phyloP scores from a whole-genome alignment of 2,888 invertebrate genomes.

The Lathronympha strigana region DNA sequence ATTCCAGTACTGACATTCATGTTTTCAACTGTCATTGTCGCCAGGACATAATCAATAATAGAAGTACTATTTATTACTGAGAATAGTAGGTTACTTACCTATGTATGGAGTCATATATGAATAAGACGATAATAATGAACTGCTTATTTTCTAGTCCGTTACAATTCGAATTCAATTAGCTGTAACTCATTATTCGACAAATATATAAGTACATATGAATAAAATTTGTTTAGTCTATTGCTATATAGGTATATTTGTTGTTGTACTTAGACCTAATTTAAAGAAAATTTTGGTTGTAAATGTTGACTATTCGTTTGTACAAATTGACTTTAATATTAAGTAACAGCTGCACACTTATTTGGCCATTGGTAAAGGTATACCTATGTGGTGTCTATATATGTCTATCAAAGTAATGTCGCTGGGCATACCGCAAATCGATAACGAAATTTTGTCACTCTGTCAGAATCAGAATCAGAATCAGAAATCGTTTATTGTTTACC shows the following conservation, averaged over 20 bases:
- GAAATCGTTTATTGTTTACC: too few species aligned
- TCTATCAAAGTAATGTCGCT: background rate
- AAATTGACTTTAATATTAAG: conserved; percentile 2
- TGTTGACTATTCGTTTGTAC: conserved; percentile 25
- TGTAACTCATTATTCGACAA: conserved; percentile 15
- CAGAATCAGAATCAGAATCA: too few species aligned
- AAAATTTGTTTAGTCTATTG: conserved; percentile 22
- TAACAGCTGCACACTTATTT: background rate
- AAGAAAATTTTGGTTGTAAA: conserved; percentile 27
- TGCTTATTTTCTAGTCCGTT: conserved; percentile 9
- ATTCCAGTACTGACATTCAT: background rate
- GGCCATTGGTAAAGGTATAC: background rate
- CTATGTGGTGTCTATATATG: background rate
- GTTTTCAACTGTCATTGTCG: background rate
- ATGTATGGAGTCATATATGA: background rate
- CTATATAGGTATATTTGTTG: conserved; percentile 38
- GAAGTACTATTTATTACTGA: background rate
- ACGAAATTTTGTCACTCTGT: too few species aligned
- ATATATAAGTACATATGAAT: background rate
- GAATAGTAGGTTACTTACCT: too few species aligned
- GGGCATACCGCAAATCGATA: too few species aligned
- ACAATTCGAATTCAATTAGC: background rate
- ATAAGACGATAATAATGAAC: background rate
- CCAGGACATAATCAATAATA: background rate
- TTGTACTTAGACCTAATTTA: conserved; percentile 39